Evolutionary conservation across 2,113 vertebrate genomes (phyloP).

Genomic region (Cyanocitta stelleri): DNA sequence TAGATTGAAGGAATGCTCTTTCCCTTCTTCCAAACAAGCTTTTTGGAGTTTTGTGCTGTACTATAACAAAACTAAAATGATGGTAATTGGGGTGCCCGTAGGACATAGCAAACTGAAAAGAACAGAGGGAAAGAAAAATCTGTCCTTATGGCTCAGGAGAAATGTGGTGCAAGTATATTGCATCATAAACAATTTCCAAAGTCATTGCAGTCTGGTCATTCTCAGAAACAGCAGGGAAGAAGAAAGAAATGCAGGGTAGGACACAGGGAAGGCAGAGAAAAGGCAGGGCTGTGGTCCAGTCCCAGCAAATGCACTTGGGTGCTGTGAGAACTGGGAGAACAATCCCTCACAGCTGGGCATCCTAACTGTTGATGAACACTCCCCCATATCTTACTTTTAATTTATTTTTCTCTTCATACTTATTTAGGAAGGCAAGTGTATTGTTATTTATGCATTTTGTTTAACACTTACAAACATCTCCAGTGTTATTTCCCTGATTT

Average conservation of each 20-base stretch:
- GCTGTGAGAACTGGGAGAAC: neutral
- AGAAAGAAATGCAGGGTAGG: neutral
- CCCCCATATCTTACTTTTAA: neutral
- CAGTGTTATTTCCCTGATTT: neutral
- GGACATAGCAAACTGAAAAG: neutral
- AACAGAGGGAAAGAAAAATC: neutral
- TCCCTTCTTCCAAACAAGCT: neutral
- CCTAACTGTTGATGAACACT: neutral
- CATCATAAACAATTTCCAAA: neutral
- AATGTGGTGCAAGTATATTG: neutral
- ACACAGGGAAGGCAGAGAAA: neutral
- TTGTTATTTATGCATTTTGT: neutral
- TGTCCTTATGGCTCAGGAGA: neutral
- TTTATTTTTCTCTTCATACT: neutral
- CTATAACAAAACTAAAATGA: neutral
- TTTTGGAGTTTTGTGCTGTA: neutral
- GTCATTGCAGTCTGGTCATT: neutral
- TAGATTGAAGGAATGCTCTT: neutral
- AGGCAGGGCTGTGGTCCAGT: neutral
- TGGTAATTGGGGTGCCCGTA: fast-evolving
- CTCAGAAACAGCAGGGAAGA: neutral
- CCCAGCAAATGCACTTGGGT: fast-evolving
- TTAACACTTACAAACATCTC: neutral
- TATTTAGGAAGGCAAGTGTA: neutral
- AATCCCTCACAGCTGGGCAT: neutral